Base-by-base conservation (phyloP, 2,797 vertebrate genomes). In the Propithecus perrieri region DNA sequence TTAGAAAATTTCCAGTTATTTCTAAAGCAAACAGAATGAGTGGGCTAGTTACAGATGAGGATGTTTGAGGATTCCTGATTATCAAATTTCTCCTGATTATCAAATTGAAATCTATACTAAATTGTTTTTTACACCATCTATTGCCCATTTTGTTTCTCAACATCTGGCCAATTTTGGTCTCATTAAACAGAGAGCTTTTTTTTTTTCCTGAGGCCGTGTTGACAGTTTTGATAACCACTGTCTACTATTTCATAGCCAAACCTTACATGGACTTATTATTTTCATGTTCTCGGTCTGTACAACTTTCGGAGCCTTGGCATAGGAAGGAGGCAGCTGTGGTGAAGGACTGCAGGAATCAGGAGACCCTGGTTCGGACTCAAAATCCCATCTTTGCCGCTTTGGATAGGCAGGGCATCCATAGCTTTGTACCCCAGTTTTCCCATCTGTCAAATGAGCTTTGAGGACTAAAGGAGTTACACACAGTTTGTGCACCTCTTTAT, bases 31-130 rank as follows among this genome's bases (percentile, higher is more conserved):
- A 89, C 76, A 76, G 69, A 95, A 81, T 76, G 53, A 96, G 48
- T 91, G 69, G 79, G 53, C 43, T 95, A 53, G 67, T 86, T 97
- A 78, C 79, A 93, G 96, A 91, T 94, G 83, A 74, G 55, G 61
- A 69, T 48, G 59, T 89, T 79, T 85, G 85, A 96, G 89, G 67
- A 96, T 93, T 96, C 93, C 3, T 76, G 91, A 89, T 35, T 96
- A 93, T 97, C 72, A 93, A 3, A 83, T 97, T 93, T 93, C 55
- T 96, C 74, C 95, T 96, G 61, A 89, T 95, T 69, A 88, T 97
- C 28, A 78, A 71, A 95, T 87, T 92, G 80, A 95, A 96, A 67
- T 89, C 46, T 95, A 10, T 57, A 28, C 76, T 87, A 50, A 97
- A 74, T 93, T 88, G 53, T 93, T 91, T 95, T 97, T 94, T 76